Conservation (phyloP, 2,888 invertebrate species). For the Drosophila sordidapex region DNA sequence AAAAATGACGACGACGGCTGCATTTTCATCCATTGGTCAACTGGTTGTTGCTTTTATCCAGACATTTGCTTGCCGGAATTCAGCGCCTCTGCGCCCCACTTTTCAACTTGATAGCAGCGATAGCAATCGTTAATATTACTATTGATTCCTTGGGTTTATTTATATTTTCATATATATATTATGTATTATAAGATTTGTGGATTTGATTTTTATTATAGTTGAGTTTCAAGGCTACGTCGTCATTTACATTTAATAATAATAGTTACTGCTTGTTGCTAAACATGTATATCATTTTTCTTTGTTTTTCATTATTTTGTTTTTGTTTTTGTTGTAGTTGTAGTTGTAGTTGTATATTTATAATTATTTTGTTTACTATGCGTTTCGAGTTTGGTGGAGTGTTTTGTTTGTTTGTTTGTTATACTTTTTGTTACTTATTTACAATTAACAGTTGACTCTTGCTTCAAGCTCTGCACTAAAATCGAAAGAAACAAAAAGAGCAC, state of each 20-base stretch:
- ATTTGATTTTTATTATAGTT: slow-evolving; percentile 19
- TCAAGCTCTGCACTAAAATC: slow-evolving; percentile 60
- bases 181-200: slow-evolving; percentile 16
- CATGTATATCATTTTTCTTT: slow-evolving; percentile 57
- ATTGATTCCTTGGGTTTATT: slow-evolving; percentile 14
- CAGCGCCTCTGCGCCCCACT: slow-evolving; percentile 35
- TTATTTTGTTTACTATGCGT: slow-evolving; percentile 38
- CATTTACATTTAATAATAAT: slow-evolving; percentile 43
- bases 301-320: slow-evolving; percentile 12
- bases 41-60: slow-evolving; percentile 70
- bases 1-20: slow-evolving; percentile 80
- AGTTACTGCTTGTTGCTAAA: slow-evolving; percentile 50
- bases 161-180: background rate
- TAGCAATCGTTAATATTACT: slow-evolving; percentile 5
- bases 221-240: slow-evolving; percentile 49
- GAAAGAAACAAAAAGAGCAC: slow-evolving; percentile 23
- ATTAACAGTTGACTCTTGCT: slow-evolving; percentile 57
- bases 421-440: slow-evolving; percentile 73
- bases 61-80: slow-evolving; percentile 78
- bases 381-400: slow-evolving; percentile 66
- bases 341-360: slow-evolving; percentile 42
- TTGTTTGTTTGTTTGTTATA: slow-evolving; percentile 50
- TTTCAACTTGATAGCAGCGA: slow-evolving; percentile 8
- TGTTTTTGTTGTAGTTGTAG: slow-evolving; percentile 16
- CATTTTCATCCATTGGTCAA: slow-evolving; percentile 83